A percentile compares a stretch with the other conserved stretches of the same genome.
Conservation (phyloP, 2,888 invertebrate species). For the Tenthredo mesomela region DNA sequence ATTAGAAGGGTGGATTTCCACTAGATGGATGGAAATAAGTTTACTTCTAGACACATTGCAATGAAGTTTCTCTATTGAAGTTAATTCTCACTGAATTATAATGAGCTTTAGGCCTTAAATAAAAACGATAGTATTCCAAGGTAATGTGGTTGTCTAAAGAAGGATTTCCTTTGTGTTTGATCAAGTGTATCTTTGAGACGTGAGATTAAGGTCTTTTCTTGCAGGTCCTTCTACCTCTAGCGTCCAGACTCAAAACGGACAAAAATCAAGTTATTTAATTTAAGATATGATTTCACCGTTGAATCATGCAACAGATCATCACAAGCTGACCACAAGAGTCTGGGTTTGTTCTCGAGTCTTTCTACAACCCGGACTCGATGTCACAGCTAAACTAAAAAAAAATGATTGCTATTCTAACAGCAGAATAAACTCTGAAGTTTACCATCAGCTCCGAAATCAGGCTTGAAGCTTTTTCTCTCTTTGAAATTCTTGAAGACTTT, state of each 20-base stretch:
- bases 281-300: neutral
- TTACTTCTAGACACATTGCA: neutral
- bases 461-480: slow-evolving; percentile 96
- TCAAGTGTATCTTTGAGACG: neutral
- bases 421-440: slow-evolving; percentile 58
- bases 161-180: neutral
- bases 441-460: slow-evolving; percentile 97
- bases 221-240: too few relatives aligned
- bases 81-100: neutral
- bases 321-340: neutral
- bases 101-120: neutral
- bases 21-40: neutral
- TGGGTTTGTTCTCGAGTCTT: neutral
- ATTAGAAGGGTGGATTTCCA: neutral
- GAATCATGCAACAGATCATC: neutral
- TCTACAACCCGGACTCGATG: slow-evolving; percentile 9
- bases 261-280: neutral
- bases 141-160: neutral
- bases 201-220: neutral
- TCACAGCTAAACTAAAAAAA: neutral
- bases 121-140: neutral
- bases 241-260: too few relatives aligned
- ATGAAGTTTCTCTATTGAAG: neutral
- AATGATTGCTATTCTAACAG: slow-evolving; percentile 58
- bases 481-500: slow-evolving; percentile 99